phyloP scores from a whole-genome alignment of 2,797 vertebrate species.

The Glossophaga mutica region DNA sequence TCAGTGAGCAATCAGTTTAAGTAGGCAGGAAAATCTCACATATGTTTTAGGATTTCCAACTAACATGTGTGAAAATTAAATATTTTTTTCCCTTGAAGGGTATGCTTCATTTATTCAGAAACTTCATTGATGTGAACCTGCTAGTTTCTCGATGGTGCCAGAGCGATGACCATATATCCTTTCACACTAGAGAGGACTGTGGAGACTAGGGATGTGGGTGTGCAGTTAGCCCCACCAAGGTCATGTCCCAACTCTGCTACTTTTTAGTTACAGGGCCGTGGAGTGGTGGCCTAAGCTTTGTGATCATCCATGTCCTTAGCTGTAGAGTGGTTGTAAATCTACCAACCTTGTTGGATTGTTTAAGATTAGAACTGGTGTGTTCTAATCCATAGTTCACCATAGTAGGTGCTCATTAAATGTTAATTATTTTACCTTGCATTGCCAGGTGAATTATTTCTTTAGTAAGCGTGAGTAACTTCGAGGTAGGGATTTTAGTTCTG shows the following conservation, averaged over 20 bases:
- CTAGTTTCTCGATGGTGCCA: background rate
- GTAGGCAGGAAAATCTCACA: background rate
- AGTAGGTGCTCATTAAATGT: background rate
- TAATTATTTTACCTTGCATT: background rate
- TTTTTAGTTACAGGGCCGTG: background rate
- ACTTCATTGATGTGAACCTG: background rate
- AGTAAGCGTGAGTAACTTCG: background rate
- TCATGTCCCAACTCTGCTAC: background rate
- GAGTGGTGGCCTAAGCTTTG: background rate
- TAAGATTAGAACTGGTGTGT: background rate
- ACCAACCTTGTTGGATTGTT: background rate
- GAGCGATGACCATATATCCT: background rate
- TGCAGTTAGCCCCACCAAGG: background rate
- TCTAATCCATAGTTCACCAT: background rate
- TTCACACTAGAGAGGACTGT: background rate
- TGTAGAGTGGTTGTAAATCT: background rate
- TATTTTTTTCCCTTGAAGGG: background rate
- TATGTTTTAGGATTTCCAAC: background rate
- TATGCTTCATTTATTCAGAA: background rate
- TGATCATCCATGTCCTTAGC: background rate
- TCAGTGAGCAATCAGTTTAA: background rate
- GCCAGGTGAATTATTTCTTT: background rate
- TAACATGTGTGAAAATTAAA: background rate
- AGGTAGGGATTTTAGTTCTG: background rate
- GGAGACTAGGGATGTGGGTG: background rate